These are phyloP conservation scores for Riptortus pedestris DNA, from an alignment of 1,140 invertebrate species.

Conservation along the genomic window DNA sequence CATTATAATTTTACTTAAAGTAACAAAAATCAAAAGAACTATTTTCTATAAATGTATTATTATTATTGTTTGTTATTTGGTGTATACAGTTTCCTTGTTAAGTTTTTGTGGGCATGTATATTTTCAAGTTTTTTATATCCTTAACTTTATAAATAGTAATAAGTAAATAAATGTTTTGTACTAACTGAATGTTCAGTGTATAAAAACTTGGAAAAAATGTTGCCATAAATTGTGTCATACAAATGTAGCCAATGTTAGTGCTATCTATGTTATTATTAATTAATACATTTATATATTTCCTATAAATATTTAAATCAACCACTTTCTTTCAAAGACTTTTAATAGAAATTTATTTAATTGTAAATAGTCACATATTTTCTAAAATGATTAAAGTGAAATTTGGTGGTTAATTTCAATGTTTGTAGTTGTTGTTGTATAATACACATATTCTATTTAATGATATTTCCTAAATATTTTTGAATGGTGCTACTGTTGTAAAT, in stretches of 20 bases:
- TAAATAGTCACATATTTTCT: not conserved
- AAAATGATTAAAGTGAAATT: too few species aligned
- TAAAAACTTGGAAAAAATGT: slow-evolving; percentile 4
- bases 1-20: too few species aligned
- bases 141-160: too few species aligned
- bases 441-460: slow-evolving; percentile 16
- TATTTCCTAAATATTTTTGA: not conserved
- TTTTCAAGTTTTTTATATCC: too few species aligned
- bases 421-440: slow-evolving; percentile 21
- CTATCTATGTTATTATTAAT: slow-evolving; percentile 13
- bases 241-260: slow-evolving; percentile 20
- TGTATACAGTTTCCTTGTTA: too few species aligned
- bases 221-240: slow-evolving; percentile 17
- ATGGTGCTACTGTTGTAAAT: slow-evolving; percentile 24
- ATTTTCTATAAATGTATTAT: too few species aligned
- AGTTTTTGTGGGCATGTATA: too few species aligned
- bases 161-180: too few species aligned
- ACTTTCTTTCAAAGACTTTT: not conserved
- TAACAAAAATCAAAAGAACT: too few species aligned
- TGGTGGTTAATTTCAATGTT: not conserved
- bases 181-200: too few species aligned
- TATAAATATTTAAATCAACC: slow-evolving; percentile 10
- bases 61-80: too few species aligned
- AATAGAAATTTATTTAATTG: too few species aligned
- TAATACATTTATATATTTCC: slow-evolving; percentile 15